These are phyloP conservation scores for Thysanoteuthis rhombus DNA, from an alignment of 2,888 invertebrate genomes.

Conservation along the genomic window DNA sequence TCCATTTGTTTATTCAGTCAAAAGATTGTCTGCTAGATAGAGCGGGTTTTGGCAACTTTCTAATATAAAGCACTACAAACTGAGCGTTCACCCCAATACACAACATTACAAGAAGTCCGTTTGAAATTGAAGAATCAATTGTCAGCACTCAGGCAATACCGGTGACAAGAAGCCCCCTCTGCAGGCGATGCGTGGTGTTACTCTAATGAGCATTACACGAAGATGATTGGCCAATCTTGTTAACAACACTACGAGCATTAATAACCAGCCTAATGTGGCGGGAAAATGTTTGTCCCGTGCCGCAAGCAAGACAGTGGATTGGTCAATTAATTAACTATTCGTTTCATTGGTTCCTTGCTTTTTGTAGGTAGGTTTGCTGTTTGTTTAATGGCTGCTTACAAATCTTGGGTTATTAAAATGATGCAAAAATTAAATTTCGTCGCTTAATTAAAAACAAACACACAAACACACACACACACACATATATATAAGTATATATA, in stretches of 20 bases:
- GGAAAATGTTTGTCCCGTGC: background rate
- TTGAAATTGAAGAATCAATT: background rate
- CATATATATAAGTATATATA: background rate
- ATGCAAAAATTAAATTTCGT: background rate
- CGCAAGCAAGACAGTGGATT: background rate
- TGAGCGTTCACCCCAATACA: background rate
- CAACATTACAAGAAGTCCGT: background rate
- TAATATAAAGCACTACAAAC: background rate
- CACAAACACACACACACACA: background rate
- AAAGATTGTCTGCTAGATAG: too few species aligned
- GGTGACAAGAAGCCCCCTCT: background rate
- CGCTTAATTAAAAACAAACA: background rate
- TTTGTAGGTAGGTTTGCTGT: background rate
- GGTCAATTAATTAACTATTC: background rate
- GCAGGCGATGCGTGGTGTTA: background rate
- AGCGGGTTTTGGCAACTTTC: background rate
- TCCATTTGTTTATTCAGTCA: too few species aligned
- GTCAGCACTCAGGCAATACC: background rate
- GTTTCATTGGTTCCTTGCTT: background rate
- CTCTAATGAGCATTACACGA: background rate
- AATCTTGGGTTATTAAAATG: background rate
- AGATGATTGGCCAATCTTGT: slow-evolving; percentile 12
- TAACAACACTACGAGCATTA: background rate
- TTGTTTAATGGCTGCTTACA: background rate
- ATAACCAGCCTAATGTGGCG: background rate